These are phyloP conservation scores for Hypomecis atomaria DNA, from an alignment of 2,888 invertebrate species.

Conservation along the genomic window DNA sequence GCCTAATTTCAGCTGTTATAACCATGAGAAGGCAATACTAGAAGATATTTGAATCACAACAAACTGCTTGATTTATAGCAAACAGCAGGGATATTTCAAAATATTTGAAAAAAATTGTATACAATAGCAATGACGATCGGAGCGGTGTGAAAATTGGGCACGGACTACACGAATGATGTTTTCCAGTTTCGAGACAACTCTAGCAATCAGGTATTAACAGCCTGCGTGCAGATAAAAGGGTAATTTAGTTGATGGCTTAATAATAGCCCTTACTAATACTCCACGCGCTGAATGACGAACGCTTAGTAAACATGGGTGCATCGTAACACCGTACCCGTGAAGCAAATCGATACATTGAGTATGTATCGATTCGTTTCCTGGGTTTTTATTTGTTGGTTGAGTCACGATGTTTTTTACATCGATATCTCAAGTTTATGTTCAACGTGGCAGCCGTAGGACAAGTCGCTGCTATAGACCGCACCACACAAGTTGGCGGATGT, in stretches of 20 bases:
- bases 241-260: conserved; percentile 9
- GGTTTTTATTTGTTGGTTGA: not conserved
- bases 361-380: not conserved
- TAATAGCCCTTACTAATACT: not conserved
- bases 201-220: conserved; percentile 8
- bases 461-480: too few species aligned
- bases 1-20: too few species aligned
- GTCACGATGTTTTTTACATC: too few species aligned
- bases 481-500: too few species aligned
- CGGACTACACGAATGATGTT: not conserved
- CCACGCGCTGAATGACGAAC: conserved; percentile 1
- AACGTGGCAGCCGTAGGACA: too few species aligned
- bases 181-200: not conserved
- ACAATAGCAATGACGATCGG: not conserved
- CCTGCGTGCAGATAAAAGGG: conserved; percentile 10
- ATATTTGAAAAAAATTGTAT: too few species aligned
- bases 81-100: too few species aligned
- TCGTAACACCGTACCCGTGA: not conserved
- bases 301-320: not conserved
- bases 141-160: not conserved
- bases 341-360: not conserved
- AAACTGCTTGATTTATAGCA: too few species aligned
- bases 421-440: too few species aligned
- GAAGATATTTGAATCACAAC: too few species aligned
- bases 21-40: too few species aligned